These are phyloP conservation scores for Notarius quadriscutis DNA, from an alignment of 2,113 vertebrate species.

Conservation along the genomic window DNA sequence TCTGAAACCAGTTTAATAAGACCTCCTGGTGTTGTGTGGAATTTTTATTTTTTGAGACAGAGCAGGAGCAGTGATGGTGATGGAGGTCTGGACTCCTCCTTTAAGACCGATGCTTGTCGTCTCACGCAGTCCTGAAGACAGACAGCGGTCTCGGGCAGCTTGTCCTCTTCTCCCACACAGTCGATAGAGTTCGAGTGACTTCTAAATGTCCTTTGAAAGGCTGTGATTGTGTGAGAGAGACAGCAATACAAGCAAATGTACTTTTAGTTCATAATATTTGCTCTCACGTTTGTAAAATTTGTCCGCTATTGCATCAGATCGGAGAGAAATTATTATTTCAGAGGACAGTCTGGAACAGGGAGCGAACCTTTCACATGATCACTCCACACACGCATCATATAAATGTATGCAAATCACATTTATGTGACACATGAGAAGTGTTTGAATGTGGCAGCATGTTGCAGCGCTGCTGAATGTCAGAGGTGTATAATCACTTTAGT, in stretches of 20 bases:
- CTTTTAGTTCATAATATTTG: conserved; percentile 28
- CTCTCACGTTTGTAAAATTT: conserved; percentile 37
- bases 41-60: not conserved
- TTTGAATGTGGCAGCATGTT: conserved; percentile 9
- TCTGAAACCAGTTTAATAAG: not conserved
- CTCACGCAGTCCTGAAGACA: conserved; percentile 8
- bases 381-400: not conserved
- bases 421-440: conserved; percentile 14
- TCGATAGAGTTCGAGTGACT: conserved; percentile 34
- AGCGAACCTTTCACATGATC: not conserved
- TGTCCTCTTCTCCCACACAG: conserved; percentile 24
- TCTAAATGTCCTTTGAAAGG: conserved; percentile 30
- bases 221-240: not conserved
- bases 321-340: conserved; percentile 11
- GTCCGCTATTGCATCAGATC: not conserved
- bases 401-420: conserved; percentile 46
- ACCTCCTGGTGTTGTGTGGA: not conserved
- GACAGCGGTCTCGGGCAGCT: not conserved
- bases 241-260: not conserved
- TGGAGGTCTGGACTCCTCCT: not conserved
- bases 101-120: not conserved
- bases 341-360: conserved; percentile 7
- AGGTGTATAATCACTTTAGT: conserved; percentile 43
- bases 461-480: conserved; percentile 42
- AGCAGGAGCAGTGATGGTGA: not conserved